These are phyloP conservation scores for Amblyopsis hoosieri DNA, from an alignment of 2,797 vertebrate genomes.

Conservation along the genomic window DNA sequence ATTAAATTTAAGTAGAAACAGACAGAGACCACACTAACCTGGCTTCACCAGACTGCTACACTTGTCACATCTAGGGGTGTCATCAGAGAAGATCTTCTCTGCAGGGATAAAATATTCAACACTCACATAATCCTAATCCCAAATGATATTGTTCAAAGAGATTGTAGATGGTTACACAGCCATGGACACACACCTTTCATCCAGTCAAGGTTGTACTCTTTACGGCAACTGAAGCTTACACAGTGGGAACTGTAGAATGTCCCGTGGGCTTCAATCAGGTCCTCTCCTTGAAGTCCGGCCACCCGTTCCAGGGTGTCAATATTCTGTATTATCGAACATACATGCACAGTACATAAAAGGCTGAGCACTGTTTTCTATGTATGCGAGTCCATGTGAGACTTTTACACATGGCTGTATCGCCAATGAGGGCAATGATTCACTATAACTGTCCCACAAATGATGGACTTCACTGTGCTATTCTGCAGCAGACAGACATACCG, in stretches of 20 bases:
- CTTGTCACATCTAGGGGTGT: constrained; percentile 85
- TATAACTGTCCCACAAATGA: too few relatives aligned
- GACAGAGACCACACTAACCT: constrained; percentile 68
- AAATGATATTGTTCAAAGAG: neutral
- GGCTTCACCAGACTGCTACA: constrained; percentile 88
- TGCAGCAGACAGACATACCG: too few relatives aligned
- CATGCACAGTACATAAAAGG: neutral
- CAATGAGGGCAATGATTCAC: too few relatives aligned
- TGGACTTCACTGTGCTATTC: too few relatives aligned
- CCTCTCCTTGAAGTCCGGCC: constrained; percentile 82
- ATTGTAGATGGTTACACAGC: neutral
- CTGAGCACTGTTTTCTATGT: neutral
- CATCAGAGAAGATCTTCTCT: constrained; percentile 88
- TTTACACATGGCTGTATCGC: too few relatives aligned
- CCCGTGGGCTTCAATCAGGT: constrained; percentile 90
- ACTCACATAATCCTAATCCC: neutral
- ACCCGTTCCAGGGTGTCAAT: constrained; percentile 91
- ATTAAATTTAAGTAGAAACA: neutral
- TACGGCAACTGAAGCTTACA: constrained; percentile 78
- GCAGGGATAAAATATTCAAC: constrained; percentile 13
- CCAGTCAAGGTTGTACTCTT: constrained; percentile 85
- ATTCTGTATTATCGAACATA: constrained; percentile 72
- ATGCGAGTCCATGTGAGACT: neutral
- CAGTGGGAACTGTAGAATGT: constrained; percentile 91
- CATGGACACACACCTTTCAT: constrained; percentile 84